These are phyloP conservation scores for Oryzias melastigma DNA, from an alignment of 2,113 vertebrate genomes.

Conservation along the genomic window DNA sequence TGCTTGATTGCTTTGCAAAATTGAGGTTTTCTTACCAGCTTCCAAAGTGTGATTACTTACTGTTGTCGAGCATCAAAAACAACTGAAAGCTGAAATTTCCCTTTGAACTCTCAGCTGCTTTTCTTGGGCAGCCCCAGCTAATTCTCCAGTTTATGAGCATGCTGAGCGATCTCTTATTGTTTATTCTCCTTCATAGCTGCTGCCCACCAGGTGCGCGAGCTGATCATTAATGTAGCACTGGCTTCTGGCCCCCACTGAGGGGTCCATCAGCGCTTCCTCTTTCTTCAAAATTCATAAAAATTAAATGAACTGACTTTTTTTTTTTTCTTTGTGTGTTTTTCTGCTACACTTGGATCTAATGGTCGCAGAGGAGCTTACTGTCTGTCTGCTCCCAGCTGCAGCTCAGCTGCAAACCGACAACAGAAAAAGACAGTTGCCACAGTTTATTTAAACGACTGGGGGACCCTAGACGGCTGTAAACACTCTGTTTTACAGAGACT, in stretches of 20 bases:
- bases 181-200: slow-evolving; percentile 8
- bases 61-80: no score
- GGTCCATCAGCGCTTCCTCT: slow-evolving; percentile 4
- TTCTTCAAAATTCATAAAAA: slow-evolving; percentile 12
- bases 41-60: no score
- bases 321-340: slow-evolving; percentile 2
- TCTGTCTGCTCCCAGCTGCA: neutral
- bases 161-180: neutral
- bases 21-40: no score
- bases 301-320: neutral
- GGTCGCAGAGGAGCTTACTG: slow-evolving; percentile 1
- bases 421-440: neutral
- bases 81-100: no score
- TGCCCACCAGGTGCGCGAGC: neutral
- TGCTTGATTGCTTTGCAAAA: no score
- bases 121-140: neutral
- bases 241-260: slow-evolving; percentile 9
- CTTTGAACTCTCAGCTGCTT: neutral
- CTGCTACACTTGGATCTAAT: neutral
- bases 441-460: neutral
- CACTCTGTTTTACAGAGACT: neutral
- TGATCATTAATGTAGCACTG: slow-evolving; percentile 7
- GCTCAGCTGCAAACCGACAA: neutral
- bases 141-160: neutral
- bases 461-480: neutral